Percentiles rank a stretch among this genome's conserved stretches.
These are phyloP conservation scores for Clanis bilineata DNA, from an alignment of 2,888 invertebrate species.

Conservation along the genomic window DNA sequence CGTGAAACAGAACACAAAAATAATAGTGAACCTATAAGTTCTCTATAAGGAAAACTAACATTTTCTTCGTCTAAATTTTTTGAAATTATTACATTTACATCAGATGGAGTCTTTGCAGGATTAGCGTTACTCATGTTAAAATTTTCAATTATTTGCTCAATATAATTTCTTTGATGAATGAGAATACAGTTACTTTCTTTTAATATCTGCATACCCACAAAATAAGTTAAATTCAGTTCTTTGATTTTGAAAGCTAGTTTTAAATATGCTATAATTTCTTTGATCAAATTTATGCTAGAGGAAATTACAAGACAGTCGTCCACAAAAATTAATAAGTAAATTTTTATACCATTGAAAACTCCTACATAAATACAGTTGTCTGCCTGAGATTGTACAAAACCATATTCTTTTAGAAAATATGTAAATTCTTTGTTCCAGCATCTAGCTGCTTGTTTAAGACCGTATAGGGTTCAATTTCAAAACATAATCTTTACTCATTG, in stretches of 20 bases:
- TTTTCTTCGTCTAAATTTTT: slow-evolving; percentile 21
- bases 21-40: slow-evolving; percentile 30
- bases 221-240: slow-evolving; percentile 26
- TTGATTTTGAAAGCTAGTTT: slow-evolving; percentile 34
- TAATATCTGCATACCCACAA: slow-evolving; percentile 33
- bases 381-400: slow-evolving; percentile 28
- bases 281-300: slow-evolving; percentile 15
- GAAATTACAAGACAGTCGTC: slow-evolving; percentile 29
- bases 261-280: slow-evolving; percentile 18
- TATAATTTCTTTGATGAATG: slow-evolving; percentile 28
- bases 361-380: slow-evolving; percentile 35
- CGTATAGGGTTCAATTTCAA: slow-evolving; percentile 34
- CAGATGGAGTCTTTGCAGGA: slow-evolving; percentile 21
- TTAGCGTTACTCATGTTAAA: slow-evolving; percentile 32
- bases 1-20: slow-evolving; percentile 30
- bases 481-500: neutral
- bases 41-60: slow-evolving; percentile 26
- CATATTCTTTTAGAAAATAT: slow-evolving; percentile 28
- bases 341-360: slow-evolving; percentile 26
- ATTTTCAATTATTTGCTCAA: slow-evolving; percentile 29
- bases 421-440: slow-evolving; percentile 34
- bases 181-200: slow-evolving; percentile 23
- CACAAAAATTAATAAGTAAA: slow-evolving; percentile 36
- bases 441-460: slow-evolving; percentile 34
- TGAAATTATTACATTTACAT: slow-evolving; percentile 21